Evolutionary conservation across 2,888 invertebrate genomes (phyloP).

Genomic region (Catotricha subobsoleta): DNA sequence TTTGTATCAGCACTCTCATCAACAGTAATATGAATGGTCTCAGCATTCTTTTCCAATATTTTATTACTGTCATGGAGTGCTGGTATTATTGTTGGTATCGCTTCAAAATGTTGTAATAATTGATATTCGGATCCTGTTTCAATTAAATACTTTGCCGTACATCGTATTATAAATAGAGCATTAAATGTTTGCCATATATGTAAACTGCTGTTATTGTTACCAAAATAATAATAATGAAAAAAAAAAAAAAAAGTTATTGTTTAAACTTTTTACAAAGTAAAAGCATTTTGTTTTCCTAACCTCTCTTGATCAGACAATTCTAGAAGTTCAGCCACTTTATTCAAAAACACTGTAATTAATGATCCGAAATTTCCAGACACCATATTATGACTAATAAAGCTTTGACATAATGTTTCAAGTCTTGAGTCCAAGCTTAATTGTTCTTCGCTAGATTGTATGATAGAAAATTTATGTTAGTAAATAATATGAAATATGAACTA

Average conservation of each 20-base stretch:
- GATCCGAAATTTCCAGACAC: slow-evolving; percentile 80
- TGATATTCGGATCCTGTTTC: slow-evolving; percentile 82
- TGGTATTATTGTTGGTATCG: slow-evolving; percentile 23
- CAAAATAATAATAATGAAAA: slow-evolving; percentile 5
- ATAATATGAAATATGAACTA: background rate
- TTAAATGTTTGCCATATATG: slow-evolving; percentile 91
- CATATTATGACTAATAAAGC: slow-evolving; percentile 65
- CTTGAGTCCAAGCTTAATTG: slow-evolving; percentile 65
- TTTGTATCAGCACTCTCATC: background rate
- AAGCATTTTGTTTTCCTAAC: slow-evolving; percentile 31
- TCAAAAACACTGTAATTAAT: slow-evolving; percentile 69
- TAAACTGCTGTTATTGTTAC: slow-evolving; percentile 31
- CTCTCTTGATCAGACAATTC: slow-evolving; percentile 76
- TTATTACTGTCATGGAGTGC: slow-evolving; percentile 16
- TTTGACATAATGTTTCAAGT: slow-evolving; percentile 53
- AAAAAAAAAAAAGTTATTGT: slow-evolving; percentile 5
- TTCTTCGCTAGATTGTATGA: slow-evolving; percentile 45
- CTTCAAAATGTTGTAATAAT: slow-evolving; percentile 64
- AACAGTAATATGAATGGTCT: slow-evolving; percentile 18
- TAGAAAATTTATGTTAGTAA: slow-evolving; percentile 1
- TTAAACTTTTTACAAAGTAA: background rate
- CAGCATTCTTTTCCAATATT: slow-evolving; percentile 15
- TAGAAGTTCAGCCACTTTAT: slow-evolving; percentile 63
- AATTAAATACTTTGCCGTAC: slow-evolving; percentile 68
- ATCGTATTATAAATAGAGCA: slow-evolving; percentile 75